Base-by-base conservation (phyloP, 2,113 vertebrate genomes). In the Gobius niger region DNA sequence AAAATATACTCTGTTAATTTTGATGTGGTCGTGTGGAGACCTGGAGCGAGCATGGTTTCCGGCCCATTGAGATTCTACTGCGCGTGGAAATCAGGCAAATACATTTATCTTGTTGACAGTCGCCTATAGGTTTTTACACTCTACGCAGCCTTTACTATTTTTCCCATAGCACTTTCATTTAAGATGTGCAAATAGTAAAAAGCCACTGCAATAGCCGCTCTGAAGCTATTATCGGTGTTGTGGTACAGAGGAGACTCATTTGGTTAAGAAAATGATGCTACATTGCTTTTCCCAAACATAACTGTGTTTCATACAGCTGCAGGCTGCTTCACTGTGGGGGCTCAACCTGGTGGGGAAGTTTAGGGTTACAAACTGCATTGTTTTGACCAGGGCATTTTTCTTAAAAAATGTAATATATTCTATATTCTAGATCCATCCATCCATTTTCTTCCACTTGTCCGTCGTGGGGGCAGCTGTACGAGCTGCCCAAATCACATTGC, bases 51-150 rank as follows among this genome's bases (percentile, higher is more conserved):
- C 57, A 50, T 74, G 41, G 34, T 18, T 62, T 42, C 50, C 15
- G 46, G 41, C 10, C 68, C 52, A 10, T 7, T 44, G 75, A 81
- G 67, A 68, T 62, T 62, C 73, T 60, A 53, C 68, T 64, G 53
- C 50, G 56, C 40, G 72, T 66, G 44, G 52, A 72, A 82, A 72
- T 70, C 54, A 42, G 40, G 41, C 19, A 0, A 12, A 65, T 63
- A 68, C 70, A 83, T 88, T 81, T 62, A 84, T 85, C 82, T 77
- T 10, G 1, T 15, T 76, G 81, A 82, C 81, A 82, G 68, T 24
- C 7, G 34, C 66, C 63, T 77, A 74, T 71, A 70, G 56, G 19
- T 54, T 76, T 61, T 24, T 15, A 13, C 24, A 68, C 68, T 40
- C 67, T 24, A 50, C 6, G 16, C 46, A 19, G 54, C 52, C 47